Conservation (phyloP, 2,113 vertebrate species). For the Catharus fuscescens region DNA sequence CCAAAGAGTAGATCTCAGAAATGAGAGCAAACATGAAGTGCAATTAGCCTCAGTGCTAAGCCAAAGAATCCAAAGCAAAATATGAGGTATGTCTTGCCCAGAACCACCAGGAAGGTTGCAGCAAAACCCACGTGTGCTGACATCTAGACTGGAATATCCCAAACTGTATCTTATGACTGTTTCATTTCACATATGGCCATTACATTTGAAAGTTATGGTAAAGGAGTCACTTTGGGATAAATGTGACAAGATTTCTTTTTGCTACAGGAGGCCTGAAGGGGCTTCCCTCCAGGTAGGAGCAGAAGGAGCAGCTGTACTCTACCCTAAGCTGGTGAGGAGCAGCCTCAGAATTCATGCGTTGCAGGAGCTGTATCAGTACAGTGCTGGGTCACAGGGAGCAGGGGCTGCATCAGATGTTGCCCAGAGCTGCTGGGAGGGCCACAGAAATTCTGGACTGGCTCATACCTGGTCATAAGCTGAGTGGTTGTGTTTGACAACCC, state of each 20-base stretch:
- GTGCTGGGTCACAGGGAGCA: neutral
- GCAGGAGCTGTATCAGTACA: neutral
- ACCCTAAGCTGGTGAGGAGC: neutral
- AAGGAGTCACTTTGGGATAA: neutral
- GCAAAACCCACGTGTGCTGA: neutral
- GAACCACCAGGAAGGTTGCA: neutral
- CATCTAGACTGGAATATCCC: neutral
- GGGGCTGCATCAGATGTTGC: neutral
- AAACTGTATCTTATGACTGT: fast-evolving
- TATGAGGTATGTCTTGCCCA: neutral
- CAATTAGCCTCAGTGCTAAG: neutral
- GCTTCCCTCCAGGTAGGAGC: neutral
- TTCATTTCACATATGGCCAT: fast-evolving
- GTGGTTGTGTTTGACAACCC: neutral
- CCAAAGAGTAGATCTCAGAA: neutral
- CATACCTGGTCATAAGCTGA: neutral
- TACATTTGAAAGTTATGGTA: neutral
- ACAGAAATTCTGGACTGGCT: neutral
- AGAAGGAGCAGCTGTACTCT: neutral
- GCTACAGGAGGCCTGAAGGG: neutral
- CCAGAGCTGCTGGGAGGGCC: neutral
- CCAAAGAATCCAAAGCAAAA: neutral
- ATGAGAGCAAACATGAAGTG: neutral
- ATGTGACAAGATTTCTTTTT: neutral
- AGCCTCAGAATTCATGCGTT: fast-evolving